phyloP scores from a whole-genome alignment of 2,113 vertebrate genomes.

The Equus quagga region DNA sequence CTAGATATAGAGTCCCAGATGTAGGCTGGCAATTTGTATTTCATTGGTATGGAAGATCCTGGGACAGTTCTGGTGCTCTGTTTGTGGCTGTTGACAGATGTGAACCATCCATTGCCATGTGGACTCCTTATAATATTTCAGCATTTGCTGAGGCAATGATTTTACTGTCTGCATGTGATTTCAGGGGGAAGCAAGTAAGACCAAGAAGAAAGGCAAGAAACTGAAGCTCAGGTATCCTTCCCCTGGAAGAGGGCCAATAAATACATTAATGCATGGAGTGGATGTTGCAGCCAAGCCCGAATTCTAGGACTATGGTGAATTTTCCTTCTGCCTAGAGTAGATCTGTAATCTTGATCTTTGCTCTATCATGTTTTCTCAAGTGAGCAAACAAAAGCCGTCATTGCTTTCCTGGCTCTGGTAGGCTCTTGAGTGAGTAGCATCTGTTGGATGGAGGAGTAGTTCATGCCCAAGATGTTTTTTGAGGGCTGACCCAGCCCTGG shows the following conservation, averaged over 20 bases:
- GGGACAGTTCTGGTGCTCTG: constrained; percentile 69
- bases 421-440: constrained; percentile 32
- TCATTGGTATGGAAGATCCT: constrained; percentile 74
- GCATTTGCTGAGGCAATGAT: constrained; percentile 62
- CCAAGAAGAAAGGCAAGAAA: constrained; percentile 53
- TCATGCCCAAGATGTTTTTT: constrained; percentile 60
- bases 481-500: constrained; percentile 48
- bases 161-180: constrained; percentile 46
- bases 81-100: constrained; percentile 78
- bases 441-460: constrained; percentile 34
- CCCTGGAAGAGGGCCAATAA: constrained; percentile 73
- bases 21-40: constrained; percentile 78
- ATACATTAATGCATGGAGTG: constrained; percentile 69
- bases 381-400: neutral
- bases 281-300: constrained; percentile 61
- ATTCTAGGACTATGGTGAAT: constrained; percentile 34
- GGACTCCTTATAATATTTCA: constrained; percentile 82
- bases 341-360: constrained; percentile 11
- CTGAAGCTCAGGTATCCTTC: constrained; percentile 64
- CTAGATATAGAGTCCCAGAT: constrained; percentile 65
- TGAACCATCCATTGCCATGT: constrained; percentile 71
- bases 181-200: constrained; percentile 68
- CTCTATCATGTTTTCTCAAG: neutral
- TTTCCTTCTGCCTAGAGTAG: neutral
- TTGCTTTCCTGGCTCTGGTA: neutral